Conservation (phyloP, 2,888 invertebrate species). For the Drosophila aldrichi region DNA sequence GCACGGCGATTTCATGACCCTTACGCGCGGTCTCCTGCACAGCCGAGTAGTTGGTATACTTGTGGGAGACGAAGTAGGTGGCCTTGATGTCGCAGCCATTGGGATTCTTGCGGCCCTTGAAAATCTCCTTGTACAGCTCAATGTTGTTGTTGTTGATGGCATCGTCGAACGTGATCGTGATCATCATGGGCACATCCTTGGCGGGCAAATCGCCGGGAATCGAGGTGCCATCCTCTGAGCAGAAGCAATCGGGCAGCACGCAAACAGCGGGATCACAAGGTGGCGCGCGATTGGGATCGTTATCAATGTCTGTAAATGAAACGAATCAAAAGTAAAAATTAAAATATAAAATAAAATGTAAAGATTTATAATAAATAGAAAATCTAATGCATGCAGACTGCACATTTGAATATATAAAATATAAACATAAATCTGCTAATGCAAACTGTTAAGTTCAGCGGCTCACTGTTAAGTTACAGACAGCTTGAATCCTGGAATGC, state of each 20-base stretch:
- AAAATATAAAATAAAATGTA: not conserved
- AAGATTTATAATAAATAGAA: not conserved
- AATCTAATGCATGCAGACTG: not conserved
- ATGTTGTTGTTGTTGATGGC: slow-evolving; percentile 98
- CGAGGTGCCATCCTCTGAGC: slow-evolving; percentile 95
- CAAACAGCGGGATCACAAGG: slow-evolving; percentile 95
- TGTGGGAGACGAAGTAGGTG: slow-evolving; percentile 96
- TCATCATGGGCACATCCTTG: slow-evolving; percentile 96
- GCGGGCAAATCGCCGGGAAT: slow-evolving; percentile 94
- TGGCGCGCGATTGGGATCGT: slow-evolving; percentile 96
- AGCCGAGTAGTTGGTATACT: slow-evolving; percentile 97
- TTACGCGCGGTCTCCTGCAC: slow-evolving; percentile 95
- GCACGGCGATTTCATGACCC: slow-evolving; percentile 97
- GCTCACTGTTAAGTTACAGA: not conserved
- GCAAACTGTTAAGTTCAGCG: not conserved
- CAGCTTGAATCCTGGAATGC: not conserved
- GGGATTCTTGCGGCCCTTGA: slow-evolving; percentile 95
- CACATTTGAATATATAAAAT: not conserved
- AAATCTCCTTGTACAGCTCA: slow-evolving; percentile 96
- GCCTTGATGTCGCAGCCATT: slow-evolving; percentile 97
- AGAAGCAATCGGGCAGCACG: slow-evolving; percentile 96
- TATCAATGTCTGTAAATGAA: slow-evolving; percentile 91
- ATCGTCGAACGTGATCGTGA: slow-evolving; percentile 97
- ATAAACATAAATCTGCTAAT: not conserved
- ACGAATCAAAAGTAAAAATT: not conserved